A percentile compares a stretch with the other conserved stretches of the same genome.
Evolutionary conservation across 2,888 invertebrate genomes (phyloP).

Genomic region (Cepaea hortensis): DNA sequence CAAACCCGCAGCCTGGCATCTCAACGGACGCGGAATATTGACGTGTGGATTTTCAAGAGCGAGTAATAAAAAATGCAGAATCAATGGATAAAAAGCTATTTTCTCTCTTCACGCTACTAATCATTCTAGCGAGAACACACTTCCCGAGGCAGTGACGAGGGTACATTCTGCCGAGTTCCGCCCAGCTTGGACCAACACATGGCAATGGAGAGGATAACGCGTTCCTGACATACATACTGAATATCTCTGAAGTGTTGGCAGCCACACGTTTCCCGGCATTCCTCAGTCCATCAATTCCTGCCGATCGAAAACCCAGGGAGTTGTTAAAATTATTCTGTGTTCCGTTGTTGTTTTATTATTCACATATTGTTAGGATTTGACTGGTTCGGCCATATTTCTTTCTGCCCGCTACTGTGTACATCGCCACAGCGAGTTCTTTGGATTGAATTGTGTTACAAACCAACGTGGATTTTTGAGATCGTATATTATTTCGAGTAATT

Average conservation of each 20-base stretch:
- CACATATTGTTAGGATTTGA: neutral
- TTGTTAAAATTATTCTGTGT: neutral
- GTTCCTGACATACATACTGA: neutral
- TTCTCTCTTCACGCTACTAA: neutral
- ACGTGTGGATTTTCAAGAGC: neutral
- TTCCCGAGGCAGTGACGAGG: neutral
- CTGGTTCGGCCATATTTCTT: neutral
- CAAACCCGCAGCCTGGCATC: neutral
- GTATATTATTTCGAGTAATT: neutral
- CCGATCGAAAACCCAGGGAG: too few relatives aligned
- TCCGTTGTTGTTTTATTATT: neutral
- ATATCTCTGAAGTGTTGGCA: neutral
- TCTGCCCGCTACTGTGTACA: neutral
- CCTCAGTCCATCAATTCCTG: neutral
- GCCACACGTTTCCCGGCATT: constrained; percentile 1
- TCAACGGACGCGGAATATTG: neutral
- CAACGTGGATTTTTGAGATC: neutral
- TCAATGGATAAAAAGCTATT: neutral
- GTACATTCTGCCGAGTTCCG: neutral
- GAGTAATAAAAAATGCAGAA: neutral
- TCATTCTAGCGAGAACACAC: neutral
- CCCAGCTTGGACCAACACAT: neutral
- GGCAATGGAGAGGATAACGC: neutral
- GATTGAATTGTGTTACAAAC: neutral
- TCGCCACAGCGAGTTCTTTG: neutral